A percentile compares a stretch with the other conserved stretches of the same genome.
Conservation (phyloP, 2,113 vertebrate genomes). For the Spea multiplicata region DNA sequence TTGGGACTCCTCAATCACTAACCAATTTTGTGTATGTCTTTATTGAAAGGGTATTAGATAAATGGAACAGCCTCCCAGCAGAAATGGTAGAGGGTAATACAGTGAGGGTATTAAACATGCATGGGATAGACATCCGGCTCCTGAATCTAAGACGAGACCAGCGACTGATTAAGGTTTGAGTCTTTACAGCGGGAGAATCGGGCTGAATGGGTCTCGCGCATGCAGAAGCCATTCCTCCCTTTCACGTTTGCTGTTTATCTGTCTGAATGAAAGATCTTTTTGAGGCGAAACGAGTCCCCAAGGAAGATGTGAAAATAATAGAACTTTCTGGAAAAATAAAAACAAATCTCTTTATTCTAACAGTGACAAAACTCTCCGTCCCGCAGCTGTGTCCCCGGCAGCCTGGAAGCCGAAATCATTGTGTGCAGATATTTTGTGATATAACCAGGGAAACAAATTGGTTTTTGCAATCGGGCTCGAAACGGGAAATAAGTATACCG, state of each 20-base stretch:
- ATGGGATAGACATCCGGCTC: too few relatives aligned
- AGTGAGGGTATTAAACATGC: too few relatives aligned
- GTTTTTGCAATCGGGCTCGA: constrained; percentile 43
- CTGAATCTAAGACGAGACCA: too few relatives aligned
- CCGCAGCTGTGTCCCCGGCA: constrained; percentile 43
- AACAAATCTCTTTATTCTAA: constrained; percentile 51
- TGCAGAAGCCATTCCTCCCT: constrained; percentile 1
- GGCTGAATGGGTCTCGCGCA: too few relatives aligned
- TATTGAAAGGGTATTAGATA: too few relatives aligned
- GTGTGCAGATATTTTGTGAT: constrained; percentile 30
- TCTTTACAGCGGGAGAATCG: too few relatives aligned
- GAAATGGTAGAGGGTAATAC: too few relatives aligned
- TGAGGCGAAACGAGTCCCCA: constrained; percentile 58
- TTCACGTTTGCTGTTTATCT: constrained; percentile 57
- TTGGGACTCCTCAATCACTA: too few relatives aligned
- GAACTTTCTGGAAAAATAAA: constrained; percentile 59
- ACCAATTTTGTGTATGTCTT: too few relatives aligned
- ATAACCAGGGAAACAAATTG: constrained; percentile 50
- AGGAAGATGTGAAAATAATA: constrained; percentile 56
- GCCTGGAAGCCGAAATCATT: constrained; percentile 32
- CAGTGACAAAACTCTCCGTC: constrained; percentile 56
- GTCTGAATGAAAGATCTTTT: constrained; percentile 61
- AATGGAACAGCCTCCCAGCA: too few relatives aligned
- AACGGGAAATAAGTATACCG: constrained; percentile 40
- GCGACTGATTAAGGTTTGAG: too few relatives aligned